Evolutionary conservation across 2,113 vertebrate genomes (phyloP), one percentile per base, ranked within the genome.

Genomic region (Rhombomys opimus): DNA sequence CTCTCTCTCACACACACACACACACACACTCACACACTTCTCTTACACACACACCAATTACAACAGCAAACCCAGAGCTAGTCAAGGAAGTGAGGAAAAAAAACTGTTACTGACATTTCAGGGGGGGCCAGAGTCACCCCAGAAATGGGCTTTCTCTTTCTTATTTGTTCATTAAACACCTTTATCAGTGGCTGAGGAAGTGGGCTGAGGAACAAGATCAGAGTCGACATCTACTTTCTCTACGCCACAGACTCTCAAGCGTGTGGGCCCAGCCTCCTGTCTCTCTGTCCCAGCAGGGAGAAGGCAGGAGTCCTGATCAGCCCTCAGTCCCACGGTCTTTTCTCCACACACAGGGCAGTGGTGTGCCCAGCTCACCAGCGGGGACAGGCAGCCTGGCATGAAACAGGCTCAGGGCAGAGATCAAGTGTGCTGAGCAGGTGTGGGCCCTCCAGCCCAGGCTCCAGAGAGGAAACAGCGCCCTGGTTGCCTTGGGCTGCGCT

Each of bases 361-460:
- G 63, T 14, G 3, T 41, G 63, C 78, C 84, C 3, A 2, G 78
- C 65, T 93, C 89, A 75, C 67, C 54, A 50, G 89, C 67, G 82
- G 27, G 35, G 68, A 17, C 70, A 52, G 54, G 72, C 41, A 65
- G 94, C 81, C 89, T 87, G 89, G 50, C 52, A 90, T 87, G 68
- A 91, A 72, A 89, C 80, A 73, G 87, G 50, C 22, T 11, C 80
- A n/a, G 91, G 68, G 70, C 90, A 91, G 96, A 84, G 94, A 23
- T 87, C 20, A 25, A 96, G 27, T 52, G 73, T 41, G 59, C 52
- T 38, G 17, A 46, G 15, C 13, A 13, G 78, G 38, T 13, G 52
- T 20, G 11, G 32, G 5, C 4, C 12, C 38, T 15, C 67, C 0
- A 1, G 4, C n/a, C 32, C 81, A 65, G 81, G 75, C 84, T 4